phyloP scores from a whole-genome alignment of 2,888 invertebrate species.

The Dermolepida albohirtum region DNA sequence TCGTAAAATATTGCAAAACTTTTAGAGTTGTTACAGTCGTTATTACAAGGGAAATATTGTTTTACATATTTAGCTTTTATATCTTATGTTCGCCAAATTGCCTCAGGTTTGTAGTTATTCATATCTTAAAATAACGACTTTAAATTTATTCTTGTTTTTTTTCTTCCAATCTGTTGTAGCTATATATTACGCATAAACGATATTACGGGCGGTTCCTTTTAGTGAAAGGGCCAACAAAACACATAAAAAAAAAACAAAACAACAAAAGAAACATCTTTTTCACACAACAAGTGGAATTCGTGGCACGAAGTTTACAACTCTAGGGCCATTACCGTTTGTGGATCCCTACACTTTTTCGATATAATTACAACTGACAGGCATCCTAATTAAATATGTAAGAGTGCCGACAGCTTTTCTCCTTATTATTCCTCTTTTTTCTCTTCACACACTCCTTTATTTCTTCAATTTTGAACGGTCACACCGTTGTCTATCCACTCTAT shows the following conservation, averaged over 20 bases:
- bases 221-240: neutral
- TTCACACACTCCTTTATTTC: neutral
- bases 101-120: no score
- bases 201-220: neutral
- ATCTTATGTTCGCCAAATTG: no score
- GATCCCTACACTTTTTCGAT: constrained; percentile 23
- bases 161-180: no score
- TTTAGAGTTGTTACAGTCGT: no score
- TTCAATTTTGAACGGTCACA: no score
- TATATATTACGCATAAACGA: neutral
- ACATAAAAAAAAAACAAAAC: neutral
- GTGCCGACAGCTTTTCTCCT: constrained; percentile 34
- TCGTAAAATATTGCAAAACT: no score
- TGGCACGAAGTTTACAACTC: constrained; percentile 19
- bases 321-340: constrained; percentile 24
- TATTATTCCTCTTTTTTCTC: constrained; percentile 14
- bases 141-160: no score
- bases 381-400: constrained; percentile 35
- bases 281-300: constrained; percentile 5
- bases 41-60: no score
- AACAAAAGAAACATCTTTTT: neutral
- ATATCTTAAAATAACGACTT: no score
- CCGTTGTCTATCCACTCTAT: no score
- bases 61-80: no score
- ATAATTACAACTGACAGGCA: constrained; percentile 37